Base-by-base conservation (phyloP, 2,888 invertebrate genomes). In the Parapristionchus giblindavisi region DNA sequence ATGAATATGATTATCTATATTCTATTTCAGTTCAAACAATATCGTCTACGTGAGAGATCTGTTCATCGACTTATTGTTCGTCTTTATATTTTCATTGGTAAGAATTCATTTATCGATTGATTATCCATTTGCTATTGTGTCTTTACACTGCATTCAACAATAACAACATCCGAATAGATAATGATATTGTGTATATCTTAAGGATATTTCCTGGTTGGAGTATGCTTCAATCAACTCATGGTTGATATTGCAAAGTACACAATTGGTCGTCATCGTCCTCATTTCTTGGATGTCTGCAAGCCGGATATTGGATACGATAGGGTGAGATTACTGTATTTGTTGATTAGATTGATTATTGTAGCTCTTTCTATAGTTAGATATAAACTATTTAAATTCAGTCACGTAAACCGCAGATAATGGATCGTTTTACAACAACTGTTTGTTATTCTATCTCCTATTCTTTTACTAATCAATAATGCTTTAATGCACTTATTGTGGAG, bases 191-290 rank as follows among this genome's bases (percentile, higher is more conserved):
- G 6, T 51, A 17, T 32, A 14, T 32, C 36, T 43, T 52, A 75
- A 85, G 87, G 87, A 14, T 88, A 87, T 80, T 88, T 88, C 77
- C 81, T 87, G 70, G 82, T 88, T 73, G 88, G 88, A 40, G 85
- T 87, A 27, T 86, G 86, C 78, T 87, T 88, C 77, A 86, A 87
- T 63, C 87, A 87, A 73, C 76, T 86, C 65, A 83, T 93, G 80
- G 96, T 96, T 4, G 96, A 98, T 89, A 92, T 96, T 80, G 94
- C 94, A 80, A 97, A 98, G 90, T 96, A 95, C 89, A 92, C 93
- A 14, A 92, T 97, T 80, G 98, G 98, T 52, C 92, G 96, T 75
- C 90, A 97, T 81, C 91, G 98, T 82, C 98, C 98, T 40, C 96
- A 99, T 90, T 99, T 98, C 90, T 92, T 95, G 88, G 92, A 91